Conservation (phyloP, 2,888 invertebrate species). For the Drosophila maculinotata region DNA sequence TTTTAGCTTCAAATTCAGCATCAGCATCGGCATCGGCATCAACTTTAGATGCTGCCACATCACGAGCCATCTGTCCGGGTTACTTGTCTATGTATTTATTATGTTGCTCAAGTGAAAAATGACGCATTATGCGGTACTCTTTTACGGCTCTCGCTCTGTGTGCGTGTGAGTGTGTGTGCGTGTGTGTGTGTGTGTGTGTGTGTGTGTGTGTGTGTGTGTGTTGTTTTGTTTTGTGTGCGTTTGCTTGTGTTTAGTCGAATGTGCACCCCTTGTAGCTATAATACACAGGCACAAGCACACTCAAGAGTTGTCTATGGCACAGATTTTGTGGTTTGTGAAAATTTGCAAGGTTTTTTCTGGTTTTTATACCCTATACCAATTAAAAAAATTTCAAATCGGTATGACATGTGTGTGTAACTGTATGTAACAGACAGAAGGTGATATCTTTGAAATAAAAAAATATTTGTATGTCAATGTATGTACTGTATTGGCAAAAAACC, state of each 20-base stretch:
- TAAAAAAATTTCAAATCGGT: neutral
- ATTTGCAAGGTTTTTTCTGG: conserved; percentile 33
- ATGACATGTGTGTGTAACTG: neutral
- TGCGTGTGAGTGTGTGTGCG: neutral
- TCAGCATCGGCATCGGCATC: conserved; percentile 1
- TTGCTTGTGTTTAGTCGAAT: conserved; percentile 47
- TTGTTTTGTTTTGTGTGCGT: conserved; percentile 1
- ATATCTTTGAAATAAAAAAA: too few relatives aligned
- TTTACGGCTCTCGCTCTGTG: conserved; percentile 19
- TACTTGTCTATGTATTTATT: conserved; percentile 48
- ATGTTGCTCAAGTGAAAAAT: conserved; percentile 69
- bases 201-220: conserved; percentile 15
- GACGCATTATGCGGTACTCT: conserved; percentile 64
- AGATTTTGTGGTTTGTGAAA: conserved; percentile 53
- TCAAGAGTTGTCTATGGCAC: conserved; percentile 54
- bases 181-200: neutral
- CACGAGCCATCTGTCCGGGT: conserved; percentile 15
- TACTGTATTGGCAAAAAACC: too few relatives aligned
- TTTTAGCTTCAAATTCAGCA: conserved; percentile 28
- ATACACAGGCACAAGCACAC: conserved; percentile 13
- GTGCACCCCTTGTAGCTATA: conserved; percentile 43
- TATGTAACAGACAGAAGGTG: neutral
- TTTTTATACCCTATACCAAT: conserved; percentile 5
- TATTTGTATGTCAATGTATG: too few relatives aligned
- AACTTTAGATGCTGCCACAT: conserved; percentile 15